Percentiles rank a stretch among this genome's conserved stretches.
These are phyloP conservation scores for Lepidurus packardi DNA, from an alignment of 1,140 invertebrate species.

Conservation along the genomic window DNA sequence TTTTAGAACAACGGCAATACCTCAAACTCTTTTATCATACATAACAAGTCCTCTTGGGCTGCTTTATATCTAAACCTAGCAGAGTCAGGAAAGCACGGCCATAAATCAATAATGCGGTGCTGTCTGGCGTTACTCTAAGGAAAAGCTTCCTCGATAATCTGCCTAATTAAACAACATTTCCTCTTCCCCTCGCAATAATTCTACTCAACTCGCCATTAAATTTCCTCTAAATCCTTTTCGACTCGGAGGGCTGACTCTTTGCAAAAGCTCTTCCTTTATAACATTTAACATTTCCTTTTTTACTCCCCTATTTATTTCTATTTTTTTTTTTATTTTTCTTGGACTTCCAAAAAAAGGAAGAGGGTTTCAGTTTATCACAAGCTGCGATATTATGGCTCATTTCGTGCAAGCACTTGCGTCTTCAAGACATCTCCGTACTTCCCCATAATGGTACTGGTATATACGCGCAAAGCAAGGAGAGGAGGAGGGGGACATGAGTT, in stretches of 20 bases:
- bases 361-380: background rate
- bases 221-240: background rate
- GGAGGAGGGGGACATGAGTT: background rate
- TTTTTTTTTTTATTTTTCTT: slow-evolving; percentile 15
- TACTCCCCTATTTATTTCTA: background rate
- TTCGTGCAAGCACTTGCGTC: background rate
- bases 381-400: background rate
- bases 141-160: slow-evolving; percentile 13
- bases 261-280: too few relatives aligned
- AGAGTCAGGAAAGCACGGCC: background rate
- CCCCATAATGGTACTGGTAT: background rate
- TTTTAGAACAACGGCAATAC: background rate
- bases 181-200: background rate
- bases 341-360: background rate
- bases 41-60: background rate
- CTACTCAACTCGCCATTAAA: background rate
- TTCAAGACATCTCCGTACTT: background rate
- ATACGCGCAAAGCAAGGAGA: background rate
- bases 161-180: slow-evolving; percentile 13
- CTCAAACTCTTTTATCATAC: background rate
- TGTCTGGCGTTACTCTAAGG: background rate
- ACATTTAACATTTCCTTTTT: slow-evolving; percentile 26
- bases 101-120: background rate
- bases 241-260: too few relatives aligned
- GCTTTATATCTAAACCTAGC: background rate